Evolutionary conservation across 2,888 invertebrate species (phyloP).

Genomic region (Agriopis leucophaearia): DNA sequence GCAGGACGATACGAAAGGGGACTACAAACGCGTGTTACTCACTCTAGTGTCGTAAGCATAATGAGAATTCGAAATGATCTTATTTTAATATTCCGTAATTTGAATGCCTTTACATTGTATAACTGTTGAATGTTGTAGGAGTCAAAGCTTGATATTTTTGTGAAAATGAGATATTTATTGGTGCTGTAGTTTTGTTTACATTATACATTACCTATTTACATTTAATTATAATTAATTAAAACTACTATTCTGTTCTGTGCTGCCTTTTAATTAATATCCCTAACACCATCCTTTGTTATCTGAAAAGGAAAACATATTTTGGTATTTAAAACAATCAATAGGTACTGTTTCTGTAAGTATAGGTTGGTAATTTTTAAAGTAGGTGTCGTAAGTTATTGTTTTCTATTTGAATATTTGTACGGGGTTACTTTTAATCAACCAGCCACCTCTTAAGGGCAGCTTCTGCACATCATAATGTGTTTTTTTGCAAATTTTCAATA

Average conservation of each 20-base stretch:
- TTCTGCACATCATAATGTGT: too few relatives aligned
- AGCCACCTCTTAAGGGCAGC: too few relatives aligned
- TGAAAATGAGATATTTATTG: conserved; percentile 85
- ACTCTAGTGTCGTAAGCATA: conserved; percentile 81
- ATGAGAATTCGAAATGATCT: conserved; percentile 61
- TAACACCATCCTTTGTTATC: conserved; percentile 82
- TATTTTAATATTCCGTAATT: conserved; percentile 65
- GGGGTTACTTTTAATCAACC: too few relatives aligned
- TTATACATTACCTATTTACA: conserved; percentile 77
- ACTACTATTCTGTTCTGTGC: conserved; percentile 63
- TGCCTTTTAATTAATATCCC: conserved; percentile 71
- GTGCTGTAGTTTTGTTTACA: conserved; percentile 85
- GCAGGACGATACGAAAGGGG: conserved; percentile 90
- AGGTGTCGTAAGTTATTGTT: too few relatives aligned
- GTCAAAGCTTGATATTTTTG: conserved; percentile 82
- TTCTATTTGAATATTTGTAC: too few relatives aligned
- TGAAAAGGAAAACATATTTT: conserved; percentile 59
- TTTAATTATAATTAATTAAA: conserved; percentile 73
- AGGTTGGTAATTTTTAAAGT: too few relatives aligned
- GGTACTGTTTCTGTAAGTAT: neutral
- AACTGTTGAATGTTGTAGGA: conserved; percentile 75
- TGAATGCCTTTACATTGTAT: conserved; percentile 80
- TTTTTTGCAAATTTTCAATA: too few relatives aligned
- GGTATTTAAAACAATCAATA: neutral
- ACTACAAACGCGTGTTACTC: conserved; percentile 89